Evolutionary conservation across 2,797 vertebrate genomes (phyloP).

Genomic region (Limosa lapponica): DNA sequence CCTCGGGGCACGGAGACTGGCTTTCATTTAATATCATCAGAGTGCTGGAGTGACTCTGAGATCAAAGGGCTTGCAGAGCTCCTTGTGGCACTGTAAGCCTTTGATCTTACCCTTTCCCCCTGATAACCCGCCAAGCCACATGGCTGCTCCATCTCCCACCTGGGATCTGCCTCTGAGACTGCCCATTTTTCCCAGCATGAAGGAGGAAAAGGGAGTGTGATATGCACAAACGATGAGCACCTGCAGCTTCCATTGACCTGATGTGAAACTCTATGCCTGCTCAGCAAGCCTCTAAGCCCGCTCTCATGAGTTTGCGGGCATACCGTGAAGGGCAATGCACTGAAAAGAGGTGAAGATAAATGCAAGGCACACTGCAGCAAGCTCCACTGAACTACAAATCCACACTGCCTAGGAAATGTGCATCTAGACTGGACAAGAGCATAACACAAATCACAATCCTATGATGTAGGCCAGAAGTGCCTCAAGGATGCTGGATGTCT

Average conservation of each 20-base stretch:
- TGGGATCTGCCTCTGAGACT: not conserved
- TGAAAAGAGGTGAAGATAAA: not conserved
- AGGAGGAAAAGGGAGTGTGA: not conserved
- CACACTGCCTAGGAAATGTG: fast-evolving
- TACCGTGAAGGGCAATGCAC: not conserved
- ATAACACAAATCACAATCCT: not conserved
- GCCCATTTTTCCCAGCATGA: not conserved
- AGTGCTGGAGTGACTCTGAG: not conserved
- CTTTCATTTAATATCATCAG: not conserved
- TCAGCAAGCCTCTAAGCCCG: not conserved
- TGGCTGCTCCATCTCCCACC: not conserved
- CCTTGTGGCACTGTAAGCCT: not conserved
- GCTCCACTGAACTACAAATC: not conserved
- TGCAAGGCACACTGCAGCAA: not conserved
- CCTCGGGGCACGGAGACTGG: not conserved
- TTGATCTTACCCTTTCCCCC: not conserved
- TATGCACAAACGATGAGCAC: not conserved
- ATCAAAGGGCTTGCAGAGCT: not conserved
- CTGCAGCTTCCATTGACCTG: not conserved
- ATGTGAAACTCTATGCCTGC: not conserved
- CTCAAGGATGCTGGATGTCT: not conserved
- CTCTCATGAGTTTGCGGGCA: not conserved
- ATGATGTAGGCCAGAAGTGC: fast-evolving
- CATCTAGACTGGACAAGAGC: too few relatives aligned
- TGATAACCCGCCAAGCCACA: not conserved